Percentiles rank a stretch among this genome's conserved stretches.
Evolutionary conservation across 1,140 invertebrate species (phyloP).

Genomic region (Bombus pyrosoma): DNA sequence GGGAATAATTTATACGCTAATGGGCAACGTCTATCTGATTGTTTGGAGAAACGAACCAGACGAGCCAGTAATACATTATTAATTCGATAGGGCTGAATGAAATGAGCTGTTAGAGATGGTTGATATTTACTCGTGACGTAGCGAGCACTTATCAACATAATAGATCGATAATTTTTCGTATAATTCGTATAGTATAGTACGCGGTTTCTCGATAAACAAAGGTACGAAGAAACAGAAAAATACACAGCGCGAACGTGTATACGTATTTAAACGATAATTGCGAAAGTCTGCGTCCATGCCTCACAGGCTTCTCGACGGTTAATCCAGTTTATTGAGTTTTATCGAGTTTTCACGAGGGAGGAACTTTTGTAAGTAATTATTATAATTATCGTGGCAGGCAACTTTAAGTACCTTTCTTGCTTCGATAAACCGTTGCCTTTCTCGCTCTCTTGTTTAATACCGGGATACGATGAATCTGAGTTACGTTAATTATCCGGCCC

Average conservation of each 20-base stretch:
- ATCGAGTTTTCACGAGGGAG: conserved; percentile 30
- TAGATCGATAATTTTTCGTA: background rate
- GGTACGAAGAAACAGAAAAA: background rate
- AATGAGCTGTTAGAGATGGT: background rate
- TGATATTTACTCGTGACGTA: background rate
- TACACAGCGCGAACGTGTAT: background rate
- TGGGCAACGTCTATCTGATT: conserved; percentile 32
- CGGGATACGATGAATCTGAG: background rate
- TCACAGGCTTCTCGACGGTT: conserved; percentile 23
- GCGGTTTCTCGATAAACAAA: background rate
- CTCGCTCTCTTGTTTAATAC: conserved; percentile 6
- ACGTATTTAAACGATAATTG: conserved; percentile 43
- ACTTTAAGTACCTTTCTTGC: conserved; percentile 31
- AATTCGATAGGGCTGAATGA: background rate
- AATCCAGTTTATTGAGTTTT: conserved; percentile 51
- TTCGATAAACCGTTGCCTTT: conserved; percentile 20
- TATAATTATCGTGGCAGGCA: conserved; percentile 45
- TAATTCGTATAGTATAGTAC: background rate
- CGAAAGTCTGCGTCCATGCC: conserved; percentile 19
- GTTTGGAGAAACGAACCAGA: conserved; percentile 15
- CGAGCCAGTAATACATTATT: background rate
- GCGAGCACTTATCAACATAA: background rate
- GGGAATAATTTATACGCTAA: conserved; percentile 27
- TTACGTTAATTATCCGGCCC: conserved; percentile 22
- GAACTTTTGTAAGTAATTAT: conserved; percentile 50